phyloP scores from a whole-genome alignment of 2,113 vertebrate species.

The Panurus biarmicus region DNA sequence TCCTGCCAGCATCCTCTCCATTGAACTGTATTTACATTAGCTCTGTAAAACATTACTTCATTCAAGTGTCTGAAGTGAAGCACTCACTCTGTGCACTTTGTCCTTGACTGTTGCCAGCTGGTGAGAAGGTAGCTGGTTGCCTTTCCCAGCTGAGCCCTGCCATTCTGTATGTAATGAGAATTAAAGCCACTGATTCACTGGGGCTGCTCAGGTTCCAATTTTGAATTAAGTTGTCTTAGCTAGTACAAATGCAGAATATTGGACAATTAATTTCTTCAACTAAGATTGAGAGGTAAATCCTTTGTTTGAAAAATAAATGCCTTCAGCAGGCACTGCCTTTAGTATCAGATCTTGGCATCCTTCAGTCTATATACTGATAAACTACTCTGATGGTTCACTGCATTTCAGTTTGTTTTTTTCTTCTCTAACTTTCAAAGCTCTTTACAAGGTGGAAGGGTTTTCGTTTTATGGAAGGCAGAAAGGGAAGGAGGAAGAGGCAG shows the following conservation, averaged over 20 bases:
- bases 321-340: background rate
- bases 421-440: background rate
- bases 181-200: background rate
- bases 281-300: background rate
- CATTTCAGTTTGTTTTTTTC: background rate
- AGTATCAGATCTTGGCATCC: background rate
- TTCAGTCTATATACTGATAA: background rate
- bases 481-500: background rate
- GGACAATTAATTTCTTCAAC: background rate
- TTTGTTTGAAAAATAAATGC: background rate
- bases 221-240: background rate
- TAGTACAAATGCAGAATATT: background rate
- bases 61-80: constrained; percentile 20
- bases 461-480: background rate
- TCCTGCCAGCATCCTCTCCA: constrained; percentile 14
- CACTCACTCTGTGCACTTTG: background rate
- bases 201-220: background rate
- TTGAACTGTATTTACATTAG: constrained; percentile 45
- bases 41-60: constrained; percentile 24
- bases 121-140: background rate
- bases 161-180: background rate
- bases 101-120: background rate
- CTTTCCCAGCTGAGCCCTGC: background rate
- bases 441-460: background rate
- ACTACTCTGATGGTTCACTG: background rate